A percentile compares a stretch with the other conserved stretches of the same genome.
Conservation (phyloP, 2,113 vertebrate species). For the Peromyscus californicus region DNA sequence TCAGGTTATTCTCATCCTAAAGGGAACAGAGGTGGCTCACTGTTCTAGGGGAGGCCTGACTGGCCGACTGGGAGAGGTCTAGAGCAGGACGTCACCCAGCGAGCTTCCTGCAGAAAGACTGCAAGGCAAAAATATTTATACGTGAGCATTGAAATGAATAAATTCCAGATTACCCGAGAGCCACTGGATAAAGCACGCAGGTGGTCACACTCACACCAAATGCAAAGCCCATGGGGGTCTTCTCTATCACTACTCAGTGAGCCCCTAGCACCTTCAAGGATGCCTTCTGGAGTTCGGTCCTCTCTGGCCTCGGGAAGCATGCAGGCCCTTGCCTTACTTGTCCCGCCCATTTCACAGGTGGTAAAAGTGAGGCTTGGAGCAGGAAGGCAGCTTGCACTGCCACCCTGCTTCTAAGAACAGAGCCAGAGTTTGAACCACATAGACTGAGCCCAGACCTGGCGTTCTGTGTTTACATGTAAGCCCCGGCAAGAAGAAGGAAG, state of each 20-base stretch:
- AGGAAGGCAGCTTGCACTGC: fast-evolving
- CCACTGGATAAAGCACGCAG: background rate
- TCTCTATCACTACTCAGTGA: fast-evolving
- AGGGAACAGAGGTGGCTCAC: background rate
- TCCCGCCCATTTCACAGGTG: background rate
- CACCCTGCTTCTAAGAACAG: background rate
- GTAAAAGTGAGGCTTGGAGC: background rate
- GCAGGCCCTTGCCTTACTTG: background rate
- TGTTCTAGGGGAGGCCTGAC: background rate
- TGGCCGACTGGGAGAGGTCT: background rate
- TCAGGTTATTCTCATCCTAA: background rate
- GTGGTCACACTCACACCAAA: background rate
- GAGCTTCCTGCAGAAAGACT: background rate
- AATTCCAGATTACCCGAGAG: background rate
- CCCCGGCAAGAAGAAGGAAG: background rate
- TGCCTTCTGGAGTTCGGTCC: too few relatives aligned
- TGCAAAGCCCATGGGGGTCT: fast-evolving
- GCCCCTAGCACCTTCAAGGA: background rate
- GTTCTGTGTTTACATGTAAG: background rate
- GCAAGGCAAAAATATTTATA: background rate
- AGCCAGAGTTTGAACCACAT: background rate
- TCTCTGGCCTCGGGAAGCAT: background rate
- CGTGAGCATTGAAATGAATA: background rate
- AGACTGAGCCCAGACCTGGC: background rate
- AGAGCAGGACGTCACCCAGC: background rate